Base-by-base conservation (phyloP, 2,888 invertebrate genomes). In the Exocentrus adspersus region DNA sequence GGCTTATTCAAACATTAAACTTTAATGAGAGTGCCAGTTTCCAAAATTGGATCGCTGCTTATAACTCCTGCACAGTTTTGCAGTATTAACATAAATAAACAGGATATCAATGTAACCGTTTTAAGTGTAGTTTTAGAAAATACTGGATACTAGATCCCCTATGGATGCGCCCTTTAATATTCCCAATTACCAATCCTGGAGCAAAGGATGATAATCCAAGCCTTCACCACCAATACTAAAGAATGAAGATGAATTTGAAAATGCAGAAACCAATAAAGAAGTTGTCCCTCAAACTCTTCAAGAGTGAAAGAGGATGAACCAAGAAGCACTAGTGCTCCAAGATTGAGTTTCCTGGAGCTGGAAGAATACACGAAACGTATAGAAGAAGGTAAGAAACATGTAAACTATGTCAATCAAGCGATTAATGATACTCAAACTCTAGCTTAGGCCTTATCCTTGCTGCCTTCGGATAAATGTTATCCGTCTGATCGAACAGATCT, bases 391-490 rank as follows among this genome's bases (percentile, higher is more conserved):
- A 88, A 87, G 78, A 84, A 85, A 60, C 84, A 85, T 37, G 94
- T 94, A 0, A 89, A 92, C 77, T 89, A 87, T 78, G 84, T 95
- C 0, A 94, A 92, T 81, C 79, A 83, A 42, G 78, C 88, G 50
- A 81, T 92, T 14, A 92, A 91, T 79, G 86, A 89, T 71, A 87
- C 89, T 52, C 85, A 87, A 43, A 78, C 94, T 14, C 85, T 92
- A 83, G 87, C 88, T 16, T 83, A 88, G 19, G 88, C 89, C 1
- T 81, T 95, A 17, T 91, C 93, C 4, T 80, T 95, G 57, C 83
- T 95, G 30, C 92, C 94, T 1, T 88, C 90, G 9, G 87, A 89
- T 73, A 87, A 89, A 61, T 90, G 90, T 74, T 93, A 92, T 78
- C 93, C 94, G 1, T 87, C 90, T n/a, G 87, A 87, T 68, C 85